Evolutionary conservation across 2,888 invertebrate species (phyloP), one percentile per base, ranked within the genome.

Genomic region (Erannis defoliaria): DNA sequence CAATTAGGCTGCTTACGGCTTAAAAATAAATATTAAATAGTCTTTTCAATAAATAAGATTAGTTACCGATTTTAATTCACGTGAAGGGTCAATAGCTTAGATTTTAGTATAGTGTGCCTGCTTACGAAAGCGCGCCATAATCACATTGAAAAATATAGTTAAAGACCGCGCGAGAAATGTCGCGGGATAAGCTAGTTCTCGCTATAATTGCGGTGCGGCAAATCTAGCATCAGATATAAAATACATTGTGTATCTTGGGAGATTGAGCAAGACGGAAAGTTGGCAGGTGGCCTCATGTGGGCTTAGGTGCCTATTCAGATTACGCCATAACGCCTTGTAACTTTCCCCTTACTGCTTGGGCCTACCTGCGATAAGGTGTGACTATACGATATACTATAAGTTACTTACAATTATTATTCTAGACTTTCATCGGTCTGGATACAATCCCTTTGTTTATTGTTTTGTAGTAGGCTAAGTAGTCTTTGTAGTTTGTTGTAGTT

Each of bases 261-360:
- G 63, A 62, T 65, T 70, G 46, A 62, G 67, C 56, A 66, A 67
- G 55, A 63, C 64, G 40, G 61, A 65, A 69, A 69, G 67, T 62
- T 54, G 38, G 54, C 43, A 45, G 43, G 42, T 42, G 21, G 42
- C 26, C 40, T 38, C 21, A 21, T 31, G 50, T 46, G 23, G 43
- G 48, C 29, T 23, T 49, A 37, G 16, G 9, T n/a, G 26, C 38
- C 21, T 19, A 8, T 49, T 53, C 46, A 31, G 31, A 46, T 19
- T 46, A 31, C 46, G 46, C 16, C 18, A 46, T n/a, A n/a, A 3
- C 0, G 6, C 45, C 4, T n/a, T 9, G 14, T 5, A 45, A 9
- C 43, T 26, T 26, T 26, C 16, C 14, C 14, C 16, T 14, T 21
- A 35, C 14, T 1, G 12, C 3, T 12, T 1, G 8, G 4, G 8